phyloP scores from a whole-genome alignment of 1,140 invertebrate species.

The Conus betulinus region DNA sequence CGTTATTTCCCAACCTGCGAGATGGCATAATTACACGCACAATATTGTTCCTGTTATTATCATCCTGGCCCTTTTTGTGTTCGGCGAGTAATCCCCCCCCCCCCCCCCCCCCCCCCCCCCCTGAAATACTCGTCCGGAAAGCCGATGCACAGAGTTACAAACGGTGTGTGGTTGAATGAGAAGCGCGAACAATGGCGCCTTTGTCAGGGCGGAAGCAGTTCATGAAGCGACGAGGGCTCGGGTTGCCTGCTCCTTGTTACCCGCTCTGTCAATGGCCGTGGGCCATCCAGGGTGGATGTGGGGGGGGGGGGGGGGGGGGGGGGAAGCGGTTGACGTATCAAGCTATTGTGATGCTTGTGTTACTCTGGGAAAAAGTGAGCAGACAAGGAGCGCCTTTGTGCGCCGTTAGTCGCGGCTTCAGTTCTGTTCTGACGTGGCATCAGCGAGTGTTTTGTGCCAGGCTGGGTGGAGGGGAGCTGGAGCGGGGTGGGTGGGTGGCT shows the following conservation, averaged over 20 bases:
- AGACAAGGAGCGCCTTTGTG: background rate
- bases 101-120: too few relatives aligned
- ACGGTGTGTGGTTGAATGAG: background rate
- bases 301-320: too few relatives aligned
- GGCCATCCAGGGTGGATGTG: background rate
- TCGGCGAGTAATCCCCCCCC: background rate
- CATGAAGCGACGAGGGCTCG: background rate
- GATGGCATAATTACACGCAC: background rate
- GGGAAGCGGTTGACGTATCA: background rate
- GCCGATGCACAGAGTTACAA: slow-evolving; percentile 1
- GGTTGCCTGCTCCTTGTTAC: background rate
- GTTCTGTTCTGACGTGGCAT: background rate
- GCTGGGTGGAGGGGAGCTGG: background rate
- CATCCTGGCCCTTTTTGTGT: background rate
- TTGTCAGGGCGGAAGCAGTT: background rate
- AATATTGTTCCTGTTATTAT: slow-evolving; percentile 3
- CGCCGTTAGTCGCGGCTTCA: background rate
- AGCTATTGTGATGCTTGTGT: background rate
- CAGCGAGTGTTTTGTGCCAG: background rate
- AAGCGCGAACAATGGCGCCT: background rate
- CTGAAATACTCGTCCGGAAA: background rate
- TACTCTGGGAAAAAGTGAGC: background rate
- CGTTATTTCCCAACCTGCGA: background rate
- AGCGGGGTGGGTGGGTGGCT: background rate
- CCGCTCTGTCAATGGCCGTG: background rate